Evolutionary conservation across 2,888 invertebrate species (phyloP).

Genomic region (Formica aserva): DNA sequence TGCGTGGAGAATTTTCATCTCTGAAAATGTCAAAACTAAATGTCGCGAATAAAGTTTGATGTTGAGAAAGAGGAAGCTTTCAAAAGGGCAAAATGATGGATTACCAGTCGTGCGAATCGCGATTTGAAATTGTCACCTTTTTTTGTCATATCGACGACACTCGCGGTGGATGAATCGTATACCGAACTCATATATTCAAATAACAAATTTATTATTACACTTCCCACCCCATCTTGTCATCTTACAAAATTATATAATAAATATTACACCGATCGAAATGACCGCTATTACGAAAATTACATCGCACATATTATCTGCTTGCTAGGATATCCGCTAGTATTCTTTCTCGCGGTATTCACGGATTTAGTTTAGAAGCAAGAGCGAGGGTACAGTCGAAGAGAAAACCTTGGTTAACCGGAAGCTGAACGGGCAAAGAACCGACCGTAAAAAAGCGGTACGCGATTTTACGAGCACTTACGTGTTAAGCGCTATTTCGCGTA

Average conservation of each 20-base stretch:
- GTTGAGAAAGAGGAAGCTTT: neutral
- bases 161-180: neutral
- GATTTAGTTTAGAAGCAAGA: neutral
- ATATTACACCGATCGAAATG: neutral
- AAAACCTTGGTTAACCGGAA: neutral
- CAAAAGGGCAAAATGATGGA: neutral
- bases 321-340: neutral
- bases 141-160: neutral
- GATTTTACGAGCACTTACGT: slow-evolving; percentile 72
- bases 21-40: slow-evolving; percentile 20
- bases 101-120: neutral
- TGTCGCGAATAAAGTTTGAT: neutral
- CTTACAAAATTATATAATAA: slow-evolving; percentile 4
- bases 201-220: neutral
- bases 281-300: neutral
- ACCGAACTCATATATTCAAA: neutral
- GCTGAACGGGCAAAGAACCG: slow-evolving; percentile 1
- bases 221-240: neutral
- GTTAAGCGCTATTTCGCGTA: slow-evolving; percentile 61
- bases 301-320: neutral
- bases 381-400: neutral
- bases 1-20: neutral
- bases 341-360: slow-evolving; percentile 37
- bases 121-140: neutral
- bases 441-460: slow-evolving; percentile 50